Base-by-base conservation (phyloP, 2,113 vertebrate species). In the Calypte anna region DNA sequence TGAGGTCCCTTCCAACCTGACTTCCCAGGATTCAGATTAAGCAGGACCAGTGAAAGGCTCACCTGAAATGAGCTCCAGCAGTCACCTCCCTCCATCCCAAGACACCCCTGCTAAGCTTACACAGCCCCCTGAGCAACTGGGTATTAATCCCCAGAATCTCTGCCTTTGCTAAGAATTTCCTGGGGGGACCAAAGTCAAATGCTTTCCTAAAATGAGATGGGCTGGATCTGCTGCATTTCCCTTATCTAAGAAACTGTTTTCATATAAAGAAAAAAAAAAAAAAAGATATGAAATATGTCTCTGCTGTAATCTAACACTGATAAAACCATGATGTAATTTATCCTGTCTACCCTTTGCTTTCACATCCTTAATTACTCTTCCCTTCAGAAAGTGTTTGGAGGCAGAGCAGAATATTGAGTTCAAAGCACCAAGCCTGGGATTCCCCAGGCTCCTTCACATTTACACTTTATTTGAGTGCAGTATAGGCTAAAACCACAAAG, bases 261-360 rank as follows among this genome's bases (percentile, higher is more conserved):
- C 23, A 28, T 40, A 80, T 75, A 2, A n/a, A 50, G 23, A 50
- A 50, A 50, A 50, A 12, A 50, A 22, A n/a, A 50, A 23, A 50
- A 50, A 50, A 51, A 64, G 18, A 40, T 25, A 40, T 1, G 7
- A 13, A 38, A 73, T 40, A 40, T 62, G 48, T 78, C 54, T 77
- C 36, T 31, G 24, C 14, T 63, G 48, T 59, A 67, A 94, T 80
- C 79, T 40, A 67, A 38, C 38, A 4, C 0, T 28, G 72, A 91
- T 76, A 93, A 94, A 74, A 62, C 27, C 30, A 25, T 44, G 25
- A 43, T 59, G 78, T 67, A 48, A 91, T 81, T 90, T 14, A 69
- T 87, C 78, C 76, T 91, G 38, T 27, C 59, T 86, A 44, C 33
- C 33, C 48, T 76, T 88, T 72, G 64, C 80, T 85, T 80, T 74